phyloP scores from a whole-genome alignment of 1,140 invertebrate genomes.

The Drosophila jambulina region DNA sequence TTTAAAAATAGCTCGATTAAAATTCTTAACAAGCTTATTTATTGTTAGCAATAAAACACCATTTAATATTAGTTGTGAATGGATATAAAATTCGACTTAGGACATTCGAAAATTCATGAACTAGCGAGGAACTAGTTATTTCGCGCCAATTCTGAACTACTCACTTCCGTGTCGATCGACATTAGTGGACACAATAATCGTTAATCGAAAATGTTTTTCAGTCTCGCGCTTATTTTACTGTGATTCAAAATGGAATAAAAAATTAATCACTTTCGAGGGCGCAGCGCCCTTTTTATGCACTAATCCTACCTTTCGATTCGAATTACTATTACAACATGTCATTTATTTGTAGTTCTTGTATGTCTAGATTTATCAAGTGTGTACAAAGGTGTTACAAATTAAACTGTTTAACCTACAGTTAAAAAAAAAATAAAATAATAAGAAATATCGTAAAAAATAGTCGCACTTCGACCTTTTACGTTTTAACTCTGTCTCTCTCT shows the following conservation, averaged over 20 bases:
- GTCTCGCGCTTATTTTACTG: not conserved
- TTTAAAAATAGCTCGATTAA: not conserved
- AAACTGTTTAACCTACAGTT: slow-evolving; percentile 16
- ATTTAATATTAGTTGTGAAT: not conserved
- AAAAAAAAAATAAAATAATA: slow-evolving; percentile 2
- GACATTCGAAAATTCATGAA: not conserved
- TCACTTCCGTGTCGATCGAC: slow-evolving; percentile 1
- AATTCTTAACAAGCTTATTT: slow-evolving; percentile 7
- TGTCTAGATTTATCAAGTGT: slow-evolving; percentile 45
- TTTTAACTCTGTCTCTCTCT: not conserved
- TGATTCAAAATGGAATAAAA: not conserved
- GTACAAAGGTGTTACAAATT: slow-evolving; percentile 15
- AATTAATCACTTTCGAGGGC: not conserved
- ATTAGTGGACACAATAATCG: not conserved
- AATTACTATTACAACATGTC: slow-evolving; percentile 53
- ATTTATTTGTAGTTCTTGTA: slow-evolving; percentile 55
- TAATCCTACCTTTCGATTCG: slow-evolving; percentile 4
- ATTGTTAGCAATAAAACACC: slow-evolving; percentile 10
- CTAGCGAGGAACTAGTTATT: slow-evolving; percentile 1
- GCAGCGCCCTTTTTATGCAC: not conserved
- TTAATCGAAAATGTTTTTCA: slow-evolving; percentile 3
- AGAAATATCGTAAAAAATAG: slow-evolving; percentile 12
- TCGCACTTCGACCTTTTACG: slow-evolving; percentile 1
- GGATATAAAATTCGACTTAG: not conserved
- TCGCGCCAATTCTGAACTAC: not conserved